A percentile compares a stretch with the other conserved stretches of the same genome.
Evolutionary conservation across 2,797 vertebrate genomes (phyloP).

Genomic region (Sebastiscus tertius): DNA sequence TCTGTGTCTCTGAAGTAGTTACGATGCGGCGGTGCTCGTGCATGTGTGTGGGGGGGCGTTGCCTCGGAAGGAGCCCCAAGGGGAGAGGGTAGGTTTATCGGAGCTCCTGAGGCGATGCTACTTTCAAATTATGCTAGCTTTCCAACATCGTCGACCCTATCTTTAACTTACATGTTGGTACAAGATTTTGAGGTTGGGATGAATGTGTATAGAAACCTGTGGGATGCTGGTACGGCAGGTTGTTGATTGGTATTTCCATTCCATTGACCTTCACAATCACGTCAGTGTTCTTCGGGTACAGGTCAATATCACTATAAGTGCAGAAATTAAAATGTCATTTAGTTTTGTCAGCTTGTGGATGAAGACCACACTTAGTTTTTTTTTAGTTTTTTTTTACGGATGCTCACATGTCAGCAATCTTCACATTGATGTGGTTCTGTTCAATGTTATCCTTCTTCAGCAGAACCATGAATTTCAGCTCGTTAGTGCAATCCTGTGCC

Average conservation of each 20-base stretch:
- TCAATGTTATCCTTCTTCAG: conserved; percentile 75
- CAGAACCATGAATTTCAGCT: conserved; percentile 86
- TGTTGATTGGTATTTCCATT: conserved; percentile 65
- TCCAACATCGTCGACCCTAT: too few species aligned
- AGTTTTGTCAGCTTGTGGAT: conserved; percentile 2
- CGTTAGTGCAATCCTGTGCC: conserved; percentile 84
- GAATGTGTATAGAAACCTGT: conserved; percentile 52
- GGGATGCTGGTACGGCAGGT: conserved; percentile 76
- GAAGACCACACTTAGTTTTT: not conserved
- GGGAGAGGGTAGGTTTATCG: too few species aligned
- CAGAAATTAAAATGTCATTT: not conserved
- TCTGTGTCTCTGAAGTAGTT: too few species aligned
- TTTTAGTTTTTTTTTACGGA: not conserved
- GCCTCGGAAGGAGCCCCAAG: too few species aligned
- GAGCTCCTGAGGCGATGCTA: too few species aligned
- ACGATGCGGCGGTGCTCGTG: too few species aligned
- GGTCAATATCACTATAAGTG: conserved; percentile 79
- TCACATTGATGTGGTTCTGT: conserved; percentile 78
- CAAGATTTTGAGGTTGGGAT: not conserved
- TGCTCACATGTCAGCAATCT: conserved; percentile 83
- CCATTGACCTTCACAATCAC: conserved; percentile 82
- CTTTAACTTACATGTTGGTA: not conserved
- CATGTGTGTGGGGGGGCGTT: too few species aligned
- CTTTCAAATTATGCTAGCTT: too few species aligned
- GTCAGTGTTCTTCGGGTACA: conserved; percentile 68